Evolutionary conservation across 2,113 vertebrate species (phyloP), one percentile per base, ranked within the genome.

Genomic region (Puma concolor): DNA sequence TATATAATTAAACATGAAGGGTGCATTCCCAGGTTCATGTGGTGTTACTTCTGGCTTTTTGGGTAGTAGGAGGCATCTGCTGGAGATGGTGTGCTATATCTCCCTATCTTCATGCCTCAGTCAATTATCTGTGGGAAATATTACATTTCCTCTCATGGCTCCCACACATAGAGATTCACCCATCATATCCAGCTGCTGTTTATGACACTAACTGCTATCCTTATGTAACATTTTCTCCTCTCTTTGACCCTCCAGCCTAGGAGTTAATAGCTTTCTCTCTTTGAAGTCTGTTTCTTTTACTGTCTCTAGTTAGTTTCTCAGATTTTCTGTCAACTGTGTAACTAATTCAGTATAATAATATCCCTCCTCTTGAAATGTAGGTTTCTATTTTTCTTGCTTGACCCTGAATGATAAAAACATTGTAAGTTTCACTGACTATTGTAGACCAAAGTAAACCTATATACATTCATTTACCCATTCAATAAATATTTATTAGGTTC

Each of bases 401-500:
- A 66, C 3, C 6, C 5, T 19, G 10, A 71, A 44, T 74, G 31
- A 74, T 80, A 66, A 54, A 93, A 90, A 60, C 16, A 36, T 76
- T 69, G 0, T 50, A 69, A 48, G 33, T 83, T 82, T 67, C 54
- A 74, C 52, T 72, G 44, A 54, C 71, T 63, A 1, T 15, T 93
- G 2, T 6, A 93, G 38, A 81, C 38, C 44, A 95, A 84, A 80
- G 36, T 88, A 23, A 52, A 76, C 67, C 33, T 7, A 38, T 52
- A 41, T 44, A 13, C 12, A 50, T 41, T 77, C 4, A 67, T 87
- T 63, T 57, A 69, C 41, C 91, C 21, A 87, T 87, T 15, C 9
- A 52, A 52, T 7, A 94, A 97, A 36, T 66, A 94, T 52, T 60
- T 95, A 74, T 38, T 93, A 87, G 91, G 19, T 38, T 52, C 14